These are phyloP conservation scores for Halcyon chelicuti DNA, from an alignment of 2,797 vertebrate genomes.

Conservation along the genomic window DNA sequence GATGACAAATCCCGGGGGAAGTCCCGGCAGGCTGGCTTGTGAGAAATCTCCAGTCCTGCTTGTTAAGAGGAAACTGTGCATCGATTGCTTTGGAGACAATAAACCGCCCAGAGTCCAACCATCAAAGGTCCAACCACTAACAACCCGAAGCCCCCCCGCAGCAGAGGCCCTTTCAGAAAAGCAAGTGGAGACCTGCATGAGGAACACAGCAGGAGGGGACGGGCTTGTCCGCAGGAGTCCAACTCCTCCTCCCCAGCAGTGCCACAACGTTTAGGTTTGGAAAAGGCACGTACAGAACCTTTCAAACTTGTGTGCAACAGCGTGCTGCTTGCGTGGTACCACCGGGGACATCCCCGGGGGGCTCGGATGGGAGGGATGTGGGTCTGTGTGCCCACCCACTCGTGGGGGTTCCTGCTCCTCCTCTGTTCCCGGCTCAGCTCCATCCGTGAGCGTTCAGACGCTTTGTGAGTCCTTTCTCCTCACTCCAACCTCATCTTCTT, in stretches of 20 bases:
- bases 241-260: no score
- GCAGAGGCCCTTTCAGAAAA: background rate
- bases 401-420: background rate
- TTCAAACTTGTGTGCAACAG: background rate
- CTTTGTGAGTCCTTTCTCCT: background rate
- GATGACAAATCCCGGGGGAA: background rate
- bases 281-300: background rate
- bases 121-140: background rate
- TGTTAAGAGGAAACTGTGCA: background rate
- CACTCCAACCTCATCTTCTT: background rate
- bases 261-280: background rate
- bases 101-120: background rate
- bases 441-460: fast-evolving
- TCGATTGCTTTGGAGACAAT: background rate
- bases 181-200: background rate
- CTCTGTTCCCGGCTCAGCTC: background rate
- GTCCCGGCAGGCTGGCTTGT: background rate
- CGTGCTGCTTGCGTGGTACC: fast-evolving
- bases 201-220: no score
- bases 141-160: background rate
- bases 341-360: background rate
- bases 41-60: background rate
- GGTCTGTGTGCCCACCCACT: background rate
- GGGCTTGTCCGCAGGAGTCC: no score
- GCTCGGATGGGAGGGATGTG: background rate